phyloP scores from a whole-genome alignment of 2,888 invertebrate genomes.

The Athalia cordata region DNA sequence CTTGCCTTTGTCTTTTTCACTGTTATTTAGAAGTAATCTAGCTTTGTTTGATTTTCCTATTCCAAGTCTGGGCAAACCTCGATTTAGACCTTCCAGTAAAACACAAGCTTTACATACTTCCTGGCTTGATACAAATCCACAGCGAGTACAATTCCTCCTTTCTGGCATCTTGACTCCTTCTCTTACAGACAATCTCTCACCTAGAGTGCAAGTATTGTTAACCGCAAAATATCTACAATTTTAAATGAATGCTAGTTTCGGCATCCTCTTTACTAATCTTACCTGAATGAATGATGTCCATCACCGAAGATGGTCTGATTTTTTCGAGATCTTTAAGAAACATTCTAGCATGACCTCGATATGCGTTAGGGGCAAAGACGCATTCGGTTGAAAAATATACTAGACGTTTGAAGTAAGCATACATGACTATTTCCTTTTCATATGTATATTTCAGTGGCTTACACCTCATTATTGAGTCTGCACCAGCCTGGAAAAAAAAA shows the following conservation, averaged over 20 bases:
- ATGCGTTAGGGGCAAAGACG: conserved; percentile 98
- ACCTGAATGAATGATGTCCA: conserved; percentile 95
- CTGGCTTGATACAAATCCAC: conserved; percentile 95
- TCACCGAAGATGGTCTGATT: conserved; percentile 91
- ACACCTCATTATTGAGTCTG: conserved; percentile 91
- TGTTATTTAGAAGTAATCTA: conserved; percentile 80
- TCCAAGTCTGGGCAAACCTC: conserved; percentile 93
- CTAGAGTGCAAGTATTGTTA: conserved; percentile 73
- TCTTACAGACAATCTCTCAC: conserved; percentile 89
- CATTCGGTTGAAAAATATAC: conserved; percentile 99
- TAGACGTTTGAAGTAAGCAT: conserved; percentile 96
- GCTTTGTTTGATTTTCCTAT: conserved; percentile 92
- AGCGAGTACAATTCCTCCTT: conserved; percentile 87
- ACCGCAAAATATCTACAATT: conserved; percentile 5
- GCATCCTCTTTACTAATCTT: conserved; percentile 53
- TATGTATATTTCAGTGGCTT: conserved; percentile 98
- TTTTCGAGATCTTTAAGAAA: conserved; percentile 96
- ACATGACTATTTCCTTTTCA: conserved; percentile 99
- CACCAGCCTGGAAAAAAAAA: conserved; percentile 78
- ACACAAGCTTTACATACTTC: conserved; percentile 97
- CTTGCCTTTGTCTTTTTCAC: conserved; percentile 63
- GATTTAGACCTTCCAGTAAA: conserved; percentile 94
- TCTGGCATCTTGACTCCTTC: conserved; percentile 88
- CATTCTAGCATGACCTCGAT: conserved; percentile 92
- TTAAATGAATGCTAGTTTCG: background rate